Conservation (phyloP, 2,797 vertebrate species). For the Clarias pachynema region DNA sequence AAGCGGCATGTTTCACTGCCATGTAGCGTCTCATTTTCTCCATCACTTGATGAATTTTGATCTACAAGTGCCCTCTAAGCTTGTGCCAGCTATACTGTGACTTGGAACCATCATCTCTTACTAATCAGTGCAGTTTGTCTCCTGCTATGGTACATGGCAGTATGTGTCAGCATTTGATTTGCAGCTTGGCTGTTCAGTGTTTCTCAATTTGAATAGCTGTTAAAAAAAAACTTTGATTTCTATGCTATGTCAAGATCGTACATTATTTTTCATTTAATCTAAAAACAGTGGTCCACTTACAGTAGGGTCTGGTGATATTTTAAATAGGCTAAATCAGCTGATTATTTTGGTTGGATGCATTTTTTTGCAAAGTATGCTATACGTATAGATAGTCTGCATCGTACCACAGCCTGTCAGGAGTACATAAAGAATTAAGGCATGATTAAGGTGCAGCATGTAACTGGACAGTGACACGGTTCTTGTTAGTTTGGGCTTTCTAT, state of each 20-base stretch:
- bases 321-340: neutral
- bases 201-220: neutral
- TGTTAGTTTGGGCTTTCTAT: conserved; percentile 21
- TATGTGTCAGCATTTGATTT: conserved; percentile 21
- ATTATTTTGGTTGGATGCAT: neutral
- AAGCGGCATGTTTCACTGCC: conserved; percentile 80
- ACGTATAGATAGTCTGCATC: neutral
- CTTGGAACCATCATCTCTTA: conserved; percentile 62
- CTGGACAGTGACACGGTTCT: conserved; percentile 43
- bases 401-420: conserved; percentile 2
- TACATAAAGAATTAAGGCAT: neutral
- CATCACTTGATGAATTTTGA: conserved; percentile 55
- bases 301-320: neutral
- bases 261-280: neutral
- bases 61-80: conserved; percentile 67
- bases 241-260: neutral
- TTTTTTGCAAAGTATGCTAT: neutral
- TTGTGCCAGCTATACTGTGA: conserved; percentile 61
- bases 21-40: conserved; percentile 56
- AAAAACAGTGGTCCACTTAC: neutral
- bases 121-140: conserved; percentile 46
- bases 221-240: neutral
- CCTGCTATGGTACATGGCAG: conserved; percentile 11
- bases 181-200: conserved; percentile 41
- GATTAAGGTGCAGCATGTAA: conserved; percentile 32